These are phyloP conservation scores for Porites australiensis DNA, from an alignment of 64 coral and sea anemone species.

Conservation along the genomic window DNA sequence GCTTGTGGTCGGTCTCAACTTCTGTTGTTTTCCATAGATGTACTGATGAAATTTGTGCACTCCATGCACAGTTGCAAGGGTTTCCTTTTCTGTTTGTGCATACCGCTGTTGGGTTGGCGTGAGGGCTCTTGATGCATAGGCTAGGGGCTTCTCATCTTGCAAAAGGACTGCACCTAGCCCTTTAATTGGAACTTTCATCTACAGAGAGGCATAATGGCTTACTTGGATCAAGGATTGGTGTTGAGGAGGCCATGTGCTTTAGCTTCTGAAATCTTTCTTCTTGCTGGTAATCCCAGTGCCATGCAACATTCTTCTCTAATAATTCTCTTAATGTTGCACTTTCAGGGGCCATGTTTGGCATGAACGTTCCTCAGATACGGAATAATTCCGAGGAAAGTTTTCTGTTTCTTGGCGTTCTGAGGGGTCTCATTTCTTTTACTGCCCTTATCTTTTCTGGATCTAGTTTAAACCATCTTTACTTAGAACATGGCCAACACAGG, in stretches of 20 bases:
- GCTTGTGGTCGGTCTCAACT: conserved; percentile 41
- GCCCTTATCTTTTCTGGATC: conserved; percentile 64
- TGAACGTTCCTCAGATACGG: conserved; percentile 48
- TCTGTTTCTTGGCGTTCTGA: conserved; percentile 10
- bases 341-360: conserved; percentile 41
- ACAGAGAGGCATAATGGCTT: conserved; percentile 11
- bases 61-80: conserved; percentile 48
- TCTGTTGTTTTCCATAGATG: conserved; percentile 23
- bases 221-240: conserved; percentile 25
- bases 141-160: conserved; percentile 34
- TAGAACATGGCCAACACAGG: conserved; percentile 47
- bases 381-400: conserved; percentile 49
- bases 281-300: conserved; percentile 24
- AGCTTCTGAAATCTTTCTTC: conserved; percentile 41
- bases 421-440: conserved; percentile 44
- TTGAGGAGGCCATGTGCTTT: not conserved
- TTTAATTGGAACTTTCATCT: conserved; percentile 23
- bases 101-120: conserved; percentile 9
- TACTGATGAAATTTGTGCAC: conserved; percentile 53
- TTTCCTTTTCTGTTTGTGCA: conserved; percentile 32
- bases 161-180: conserved; percentile 42
- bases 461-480: conserved; percentile 50
- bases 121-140: conserved; percentile 41
- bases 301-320: conserved; percentile 28
- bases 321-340: conserved; percentile 52